A percentile compares a stretch with the other conserved stretches of the same genome.
These are phyloP conservation scores for Semotilus atromaculatus DNA, from an alignment of 2,797 vertebrate species.

Conservation along the genomic window DNA sequence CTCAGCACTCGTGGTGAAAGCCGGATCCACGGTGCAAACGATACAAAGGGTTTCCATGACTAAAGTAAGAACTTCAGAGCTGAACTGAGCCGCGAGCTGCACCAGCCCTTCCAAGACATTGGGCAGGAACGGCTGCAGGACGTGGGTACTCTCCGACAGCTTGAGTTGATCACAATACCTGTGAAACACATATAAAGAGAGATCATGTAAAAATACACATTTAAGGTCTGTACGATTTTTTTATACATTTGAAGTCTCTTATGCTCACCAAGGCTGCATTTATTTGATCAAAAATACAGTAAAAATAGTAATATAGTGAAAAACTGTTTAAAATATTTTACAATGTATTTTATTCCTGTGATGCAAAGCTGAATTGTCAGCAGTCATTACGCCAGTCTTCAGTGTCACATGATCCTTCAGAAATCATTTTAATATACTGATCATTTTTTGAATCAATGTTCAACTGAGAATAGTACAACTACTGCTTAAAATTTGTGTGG, in stretches of 20 bases:
- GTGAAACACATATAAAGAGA: conserved; percentile 12
- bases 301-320: not conserved
- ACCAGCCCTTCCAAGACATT: conserved; percentile 94
- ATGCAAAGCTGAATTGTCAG: not conserved
- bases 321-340: not conserved
- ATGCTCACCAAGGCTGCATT: not conserved
- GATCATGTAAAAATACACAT: not conserved
- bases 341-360: not conserved
- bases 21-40: conserved; percentile 94
- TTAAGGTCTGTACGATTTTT: not conserved
- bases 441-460: not conserved
- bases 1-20: conserved; percentile 93
- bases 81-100: conserved; percentile 97
- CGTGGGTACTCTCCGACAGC: conserved; percentile 92
- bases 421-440: not conserved
- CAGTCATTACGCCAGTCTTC: not conserved
- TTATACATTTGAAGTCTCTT: not conserved
- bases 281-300: not conserved
- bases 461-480: no score
- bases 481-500: not conserved
- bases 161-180: conserved; percentile 99
- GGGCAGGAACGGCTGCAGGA: conserved; percentile 95
- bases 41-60: conserved; percentile 99
- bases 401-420: not conserved
- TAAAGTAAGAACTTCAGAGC: conserved; percentile 95